phyloP scores from a whole-genome alignment of 2,888 invertebrate genomes.

The Hymenopus coronatus region DNA sequence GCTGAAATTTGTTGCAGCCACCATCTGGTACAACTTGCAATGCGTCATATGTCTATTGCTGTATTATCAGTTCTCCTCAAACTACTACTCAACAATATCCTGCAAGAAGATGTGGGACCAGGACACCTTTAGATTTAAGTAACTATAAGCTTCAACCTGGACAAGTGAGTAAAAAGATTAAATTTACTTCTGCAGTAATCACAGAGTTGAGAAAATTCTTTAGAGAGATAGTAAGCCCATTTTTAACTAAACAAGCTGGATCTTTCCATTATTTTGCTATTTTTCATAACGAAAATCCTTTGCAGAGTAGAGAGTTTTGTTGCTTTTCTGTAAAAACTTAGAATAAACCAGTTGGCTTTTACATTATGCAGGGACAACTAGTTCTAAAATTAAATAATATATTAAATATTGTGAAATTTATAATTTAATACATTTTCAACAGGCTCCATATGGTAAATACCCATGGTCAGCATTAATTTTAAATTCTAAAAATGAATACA shows the following conservation, averaged over 20 bases:
- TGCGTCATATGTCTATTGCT: background rate
- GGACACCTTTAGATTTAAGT: background rate
- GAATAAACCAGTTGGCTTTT: no score
- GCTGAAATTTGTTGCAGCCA: background rate
- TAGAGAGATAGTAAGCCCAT: no score
- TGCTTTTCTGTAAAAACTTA: no score
- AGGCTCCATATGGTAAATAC: slow-evolving; percentile 65
- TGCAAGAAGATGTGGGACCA: background rate
- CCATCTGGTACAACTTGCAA: background rate
- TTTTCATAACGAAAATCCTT: no score
- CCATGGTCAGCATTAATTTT: slow-evolving; percentile 69
- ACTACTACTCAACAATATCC: background rate
- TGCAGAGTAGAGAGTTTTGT: no score
- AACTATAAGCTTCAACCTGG: background rate
- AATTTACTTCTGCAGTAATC: no score
- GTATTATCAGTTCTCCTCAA: background rate
- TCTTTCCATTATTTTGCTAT: no score
- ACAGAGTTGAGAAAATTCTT: no score
- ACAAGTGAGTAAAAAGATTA: background rate
- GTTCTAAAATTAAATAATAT: no score
- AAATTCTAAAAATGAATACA: slow-evolving; percentile 59
- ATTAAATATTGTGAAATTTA: no score
- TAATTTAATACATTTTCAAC: slow-evolving; percentile 35
- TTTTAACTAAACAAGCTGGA: no score
- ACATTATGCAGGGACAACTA: no score